Evolutionary conservation across 2,888 invertebrate species (phyloP).

Genomic region (Chorisops tibialis): DNA sequence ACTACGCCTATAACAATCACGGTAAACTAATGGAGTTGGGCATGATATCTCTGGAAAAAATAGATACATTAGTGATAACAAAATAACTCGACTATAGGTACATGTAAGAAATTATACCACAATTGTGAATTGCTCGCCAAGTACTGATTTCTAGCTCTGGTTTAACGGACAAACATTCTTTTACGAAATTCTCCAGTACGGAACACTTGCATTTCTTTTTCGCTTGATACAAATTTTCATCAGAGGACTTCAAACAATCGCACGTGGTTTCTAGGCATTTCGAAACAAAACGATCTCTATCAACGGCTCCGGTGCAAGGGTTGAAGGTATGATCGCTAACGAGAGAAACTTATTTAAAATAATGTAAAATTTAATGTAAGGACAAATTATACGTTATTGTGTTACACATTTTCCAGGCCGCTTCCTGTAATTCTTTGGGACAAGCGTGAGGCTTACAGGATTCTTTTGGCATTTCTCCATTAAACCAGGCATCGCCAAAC

Average conservation of each 20-base stretch:
- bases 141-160: constrained; percentile 62
- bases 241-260: constrained; percentile 60
- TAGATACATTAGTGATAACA: no score
- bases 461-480: constrained; percentile 46
- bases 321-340: constrained; percentile 63
- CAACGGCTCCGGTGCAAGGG: constrained; percentile 61
- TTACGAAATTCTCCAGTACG: constrained; percentile 66
- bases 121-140: constrained; percentile 70
- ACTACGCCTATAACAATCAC: constrained; percentile 73
- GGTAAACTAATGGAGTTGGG: constrained; percentile 71
- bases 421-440: constrained; percentile 59
- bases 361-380: background rate
- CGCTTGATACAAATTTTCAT: constrained; percentile 36
- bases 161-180: constrained; percentile 67
- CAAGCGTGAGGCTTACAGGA: constrained; percentile 63
- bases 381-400: constrained; percentile 59
- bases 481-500: constrained; percentile 76
- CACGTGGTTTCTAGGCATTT: constrained; percentile 75
- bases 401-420: constrained; percentile 67
- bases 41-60: constrained; percentile 63
- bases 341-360: background rate
- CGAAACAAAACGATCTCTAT: constrained; percentile 66
- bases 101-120: no score
- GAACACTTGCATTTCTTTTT: constrained; percentile 62
- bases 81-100: no score